Evolutionary conservation across 2,888 invertebrate species (phyloP), one percentile per base, ranked within the genome.

Genomic region (Andrena flavipes): DNA sequence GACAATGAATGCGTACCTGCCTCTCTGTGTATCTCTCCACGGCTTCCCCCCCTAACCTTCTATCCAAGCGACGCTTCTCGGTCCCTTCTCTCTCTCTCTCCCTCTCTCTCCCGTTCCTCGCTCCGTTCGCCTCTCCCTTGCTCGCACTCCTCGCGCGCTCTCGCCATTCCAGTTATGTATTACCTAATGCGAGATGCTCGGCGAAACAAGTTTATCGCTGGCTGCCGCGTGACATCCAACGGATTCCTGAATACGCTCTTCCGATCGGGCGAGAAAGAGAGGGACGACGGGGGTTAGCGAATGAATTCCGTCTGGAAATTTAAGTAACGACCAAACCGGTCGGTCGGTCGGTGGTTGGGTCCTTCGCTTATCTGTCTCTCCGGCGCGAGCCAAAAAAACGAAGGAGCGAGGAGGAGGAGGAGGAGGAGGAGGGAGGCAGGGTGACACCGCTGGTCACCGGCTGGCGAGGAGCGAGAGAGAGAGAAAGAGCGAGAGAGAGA

Each of bases 1-100:
- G 76, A 86, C 84, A 86, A 87, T 86, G 82, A 86, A 87, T 84
- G 80, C 78, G 69, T 70, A 59, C 77, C 70, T 74, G 77, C 67
- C 65, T 83, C 69, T n/a, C 74, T 69, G 56, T 67, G 65, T 68
- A 80, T 83, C 70, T 54, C 63, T 67, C 33, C 48, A 16, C 13
- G 29, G 59, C 59, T 42, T 78, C 74, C 59, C 72, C 64, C 65
- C 64, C 42, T 5, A 42, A 42, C 60, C 72, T 4, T 56, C 23
- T 13, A 26, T 8, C 56, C 10, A 1, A 7, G 8, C 76, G 62
- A 49, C 29, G 33, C 48, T 51, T 51, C 30, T 13, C 59, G 33
- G 30, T 30, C 59, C 60, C 49, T 42, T 51, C 13, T 23, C 42
- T 42, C 20, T n/a, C 8, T 60, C 42, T 56, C 51, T 35, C 20